Evolutionary conservation across 2,113 vertebrate species (phyloP).

Genomic region (Lepidothrix coronata): DNA sequence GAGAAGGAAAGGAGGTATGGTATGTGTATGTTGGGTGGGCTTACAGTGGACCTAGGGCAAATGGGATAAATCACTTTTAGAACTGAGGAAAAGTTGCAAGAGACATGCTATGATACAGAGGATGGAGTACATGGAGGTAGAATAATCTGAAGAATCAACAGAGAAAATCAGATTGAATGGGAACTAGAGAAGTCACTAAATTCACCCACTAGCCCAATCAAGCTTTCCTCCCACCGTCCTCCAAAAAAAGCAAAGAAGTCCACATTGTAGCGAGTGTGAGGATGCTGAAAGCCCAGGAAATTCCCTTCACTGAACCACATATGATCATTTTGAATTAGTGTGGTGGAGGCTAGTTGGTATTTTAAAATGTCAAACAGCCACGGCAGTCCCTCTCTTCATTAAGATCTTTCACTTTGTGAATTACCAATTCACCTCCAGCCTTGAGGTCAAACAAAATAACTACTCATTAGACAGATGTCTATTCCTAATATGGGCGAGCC

Average conservation of each 20-base stretch:
- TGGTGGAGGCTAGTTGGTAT: background rate
- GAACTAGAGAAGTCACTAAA: background rate
- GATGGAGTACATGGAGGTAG: background rate
- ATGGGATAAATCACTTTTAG: background rate
- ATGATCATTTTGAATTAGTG: background rate
- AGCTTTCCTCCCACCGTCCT: background rate
- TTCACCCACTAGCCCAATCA: background rate
- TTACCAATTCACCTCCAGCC: background rate
- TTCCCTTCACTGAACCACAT: background rate
- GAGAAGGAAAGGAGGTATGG: background rate
- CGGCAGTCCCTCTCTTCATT: background rate
- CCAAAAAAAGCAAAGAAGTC: background rate
- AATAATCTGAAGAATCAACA: background rate
- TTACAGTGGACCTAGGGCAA: background rate
- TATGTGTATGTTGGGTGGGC: background rate
- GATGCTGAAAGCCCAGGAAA: background rate
- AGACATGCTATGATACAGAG: background rate
- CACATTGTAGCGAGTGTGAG: background rate
- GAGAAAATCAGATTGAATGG: background rate
- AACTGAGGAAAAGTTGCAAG: background rate
- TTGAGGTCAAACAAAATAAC: background rate
- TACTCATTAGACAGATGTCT: background rate
- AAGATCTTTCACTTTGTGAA: background rate
- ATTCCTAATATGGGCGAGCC: fast-evolving
- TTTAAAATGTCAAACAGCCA: background rate